Percentiles rank a stretch among this genome's conserved stretches.
Evolutionary conservation across 2,113 vertebrate species (phyloP).

Genomic region (Dolichallabes microphthalmus): DNA sequence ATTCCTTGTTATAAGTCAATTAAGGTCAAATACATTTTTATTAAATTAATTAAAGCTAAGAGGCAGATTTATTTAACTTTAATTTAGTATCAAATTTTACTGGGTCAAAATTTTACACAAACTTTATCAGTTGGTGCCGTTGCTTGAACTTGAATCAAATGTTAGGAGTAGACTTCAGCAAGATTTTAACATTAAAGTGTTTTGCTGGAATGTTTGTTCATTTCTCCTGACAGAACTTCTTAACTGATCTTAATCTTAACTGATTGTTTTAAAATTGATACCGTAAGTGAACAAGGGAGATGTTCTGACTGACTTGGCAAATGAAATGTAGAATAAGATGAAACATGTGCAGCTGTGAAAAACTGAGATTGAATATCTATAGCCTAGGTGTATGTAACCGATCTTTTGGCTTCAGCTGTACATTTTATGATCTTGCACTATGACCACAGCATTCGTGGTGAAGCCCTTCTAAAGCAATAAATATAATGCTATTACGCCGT

Average conservation of each 20-base stretch:
- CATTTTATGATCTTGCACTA: neutral
- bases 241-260: neutral
- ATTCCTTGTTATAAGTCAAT: no score
- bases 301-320: neutral
- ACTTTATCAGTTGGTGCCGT: neutral
- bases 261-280: neutral
- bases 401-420: neutral
- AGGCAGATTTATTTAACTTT: neutral
- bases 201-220: neutral
- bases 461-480: slow-evolving; percentile 36
- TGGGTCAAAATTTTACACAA: neutral
- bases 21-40: neutral
- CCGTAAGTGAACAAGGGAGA: neutral
- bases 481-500: slow-evolving; percentile 34
- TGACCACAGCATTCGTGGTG: neutral
- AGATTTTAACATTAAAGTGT: neutral
- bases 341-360: neutral
- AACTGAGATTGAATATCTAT: neutral
- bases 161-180: neutral
- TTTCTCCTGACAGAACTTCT: neutral
- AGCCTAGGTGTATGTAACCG: neutral
- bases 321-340: neutral
- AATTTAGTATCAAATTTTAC: neutral
- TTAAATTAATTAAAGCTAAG: neutral
- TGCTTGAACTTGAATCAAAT: neutral